Base-by-base conservation (phyloP, 2,113 vertebrate species). In the Bubo scandiacus region DNA sequence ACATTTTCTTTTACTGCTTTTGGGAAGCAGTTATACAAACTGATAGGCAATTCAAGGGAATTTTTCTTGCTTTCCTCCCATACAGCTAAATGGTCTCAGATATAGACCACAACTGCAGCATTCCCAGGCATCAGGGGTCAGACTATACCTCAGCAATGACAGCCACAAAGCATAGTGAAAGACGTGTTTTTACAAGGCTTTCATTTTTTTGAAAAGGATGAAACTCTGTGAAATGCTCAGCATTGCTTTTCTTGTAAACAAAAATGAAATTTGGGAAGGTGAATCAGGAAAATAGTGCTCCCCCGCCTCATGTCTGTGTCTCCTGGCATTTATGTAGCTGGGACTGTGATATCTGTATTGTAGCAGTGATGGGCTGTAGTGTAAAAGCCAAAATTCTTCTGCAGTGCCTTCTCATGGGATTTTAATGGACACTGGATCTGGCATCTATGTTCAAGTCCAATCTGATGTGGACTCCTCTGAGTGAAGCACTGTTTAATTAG, bases 401-500 rank as follows among this genome's bases (percentile, higher is more conserved):
- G 40, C 10, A 5, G 17, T 54, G 12, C 9, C 26, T 94, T 65
- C 58, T 59, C 7, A 2, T 19, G n/a, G 30, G 52, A 40, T 81
- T 81, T 79, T 73, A 88, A 45, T 29, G 54, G 62, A 34, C 15
- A 15, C 22, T 73, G 19, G 34, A 29, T 85, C 30, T 70, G 62
- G 16, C 32, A 42, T 75, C 49, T 65, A 0, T 51, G 21, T 36
- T 80, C 74, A 78, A 63, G 12, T 38, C 12, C 5, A 1, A 21
- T 32, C 36, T 47, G 29, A 8, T 34, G 21, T 23, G 47, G 51
- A 47, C 19, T 51, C 8, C 66, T 88, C 43, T 58, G 86, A 42
- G 36, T 32, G 73, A 92, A 81, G 32, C 27, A 32, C 9, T 66
- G 22, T 71, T 88, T 95, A 94, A 95, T 93, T 95, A 87, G 61